Base-by-base conservation (phyloP, 2,888 invertebrate species). In the Drosophila eohydei region DNA sequence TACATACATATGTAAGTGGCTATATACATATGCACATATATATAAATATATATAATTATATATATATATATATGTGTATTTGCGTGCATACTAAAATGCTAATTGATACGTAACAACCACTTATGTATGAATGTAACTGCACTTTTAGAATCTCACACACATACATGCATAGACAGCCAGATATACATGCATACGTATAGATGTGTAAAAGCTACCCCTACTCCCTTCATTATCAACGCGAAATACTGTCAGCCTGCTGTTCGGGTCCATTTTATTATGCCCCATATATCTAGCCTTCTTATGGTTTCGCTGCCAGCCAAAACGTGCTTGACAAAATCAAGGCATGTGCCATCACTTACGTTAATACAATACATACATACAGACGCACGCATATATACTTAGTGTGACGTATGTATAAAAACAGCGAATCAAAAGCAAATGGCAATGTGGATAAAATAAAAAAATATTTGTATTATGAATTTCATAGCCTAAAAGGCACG, bases 251-350 rank as follows among this genome's bases (percentile, higher is more conserved):
- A 66, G 62, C 16, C 44, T 64, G 64, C 16, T 28, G 50, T 60
- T 61, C 32, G 40, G 60, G 48, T 76, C 44, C 51, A 76, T 76
- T 76, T 71, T 36, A 60, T 68, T 62, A 30, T 75, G 72, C 63
- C 76, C 80, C 66, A 88, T 85, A 77, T 85, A 65, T 74, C 41
- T 72, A 86, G 82, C 83, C 80, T 88, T 83, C 86, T 82, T 88
- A 83, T 83, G 83, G 83, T 83, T 83, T 83, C 86, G 71, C 78
- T 67, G 61, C 62, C 66, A 62, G 52, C 64, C 51, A 46, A 84
- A 88, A 87, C 88, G 88, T 83, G 88, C 77, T 76, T 88, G 85
- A 79, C 79, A 65, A 87, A 73, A 67, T 59, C 38, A 50, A 65
- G 60, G 52, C 74, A 71, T 74, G 62, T 64, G 66, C 59, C 56